A percentile compares a stretch with the other conserved stretches of the same genome.
Conservation (phyloP, 2,113 vertebrate genomes). For the Phoenicopterus ruber region DNA sequence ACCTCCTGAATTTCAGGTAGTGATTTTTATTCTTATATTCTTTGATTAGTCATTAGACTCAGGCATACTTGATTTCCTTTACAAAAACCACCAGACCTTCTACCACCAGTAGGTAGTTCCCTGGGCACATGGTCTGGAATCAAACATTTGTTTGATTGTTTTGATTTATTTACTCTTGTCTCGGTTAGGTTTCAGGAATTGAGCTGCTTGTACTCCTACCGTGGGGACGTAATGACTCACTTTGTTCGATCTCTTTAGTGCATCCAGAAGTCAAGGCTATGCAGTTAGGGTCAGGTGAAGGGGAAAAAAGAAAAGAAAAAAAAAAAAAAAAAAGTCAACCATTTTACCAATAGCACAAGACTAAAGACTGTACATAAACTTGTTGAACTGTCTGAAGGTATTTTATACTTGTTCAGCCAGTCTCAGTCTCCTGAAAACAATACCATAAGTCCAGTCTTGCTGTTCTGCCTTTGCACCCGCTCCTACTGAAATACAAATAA, state of each 20-base stretch:
- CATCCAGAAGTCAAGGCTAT: neutral
- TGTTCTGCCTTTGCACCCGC: neutral
- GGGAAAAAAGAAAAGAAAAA: neutral
- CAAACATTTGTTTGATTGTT: neutral
- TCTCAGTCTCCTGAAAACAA: neutral
- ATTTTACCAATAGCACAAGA: neutral
- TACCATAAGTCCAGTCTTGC: too few species aligned
- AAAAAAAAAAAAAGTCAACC: neutral
- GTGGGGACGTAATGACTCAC: neutral
- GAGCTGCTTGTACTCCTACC: neutral
- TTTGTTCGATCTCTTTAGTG: neutral
- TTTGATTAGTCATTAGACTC: neutral
- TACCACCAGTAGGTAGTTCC: neutral
- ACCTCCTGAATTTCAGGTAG: neutral
- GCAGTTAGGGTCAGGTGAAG: accelerated
- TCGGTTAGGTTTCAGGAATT: neutral
- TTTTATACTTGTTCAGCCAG: neutral
- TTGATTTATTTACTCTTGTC: neutral
- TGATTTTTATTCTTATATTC: neutral
- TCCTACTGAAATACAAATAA: neutral
- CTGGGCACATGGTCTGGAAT: neutral
- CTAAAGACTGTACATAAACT: neutral
- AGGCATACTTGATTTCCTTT: neutral
- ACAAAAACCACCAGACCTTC: neutral
- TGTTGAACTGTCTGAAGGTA: neutral